These are phyloP conservation scores for Papio anubis DNA, from an alignment of 2,113 vertebrate species.

Conservation along the genomic window DNA sequence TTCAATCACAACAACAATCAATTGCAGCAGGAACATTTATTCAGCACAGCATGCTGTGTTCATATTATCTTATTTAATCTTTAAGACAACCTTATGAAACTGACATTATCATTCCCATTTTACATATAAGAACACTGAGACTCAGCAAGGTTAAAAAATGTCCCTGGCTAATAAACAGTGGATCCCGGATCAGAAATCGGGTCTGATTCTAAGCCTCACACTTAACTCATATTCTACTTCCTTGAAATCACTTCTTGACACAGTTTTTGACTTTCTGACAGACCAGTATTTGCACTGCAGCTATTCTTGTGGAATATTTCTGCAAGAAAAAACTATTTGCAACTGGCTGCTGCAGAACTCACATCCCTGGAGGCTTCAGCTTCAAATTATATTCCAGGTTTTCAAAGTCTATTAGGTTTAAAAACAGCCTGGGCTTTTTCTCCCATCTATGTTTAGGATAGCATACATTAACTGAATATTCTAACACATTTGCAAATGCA, in stretches of 20 bases:
- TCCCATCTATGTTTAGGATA: not conserved
- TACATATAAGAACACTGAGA: not conserved
- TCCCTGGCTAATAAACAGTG: not conserved
- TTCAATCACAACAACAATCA: not conserved
- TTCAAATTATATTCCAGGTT: constrained; percentile 48
- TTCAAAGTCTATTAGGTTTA: constrained; percentile 43
- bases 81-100: not conserved
- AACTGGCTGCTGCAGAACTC: not conserved
- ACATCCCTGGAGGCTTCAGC: not conserved
- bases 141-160: not conserved
- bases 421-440: constrained; percentile 28
- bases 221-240: not conserved
- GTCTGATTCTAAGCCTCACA: not conserved
- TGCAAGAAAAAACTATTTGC: not conserved
- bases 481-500: not conserved
- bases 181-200: not conserved
- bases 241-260: not conserved
- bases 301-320: not conserved
- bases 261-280: not conserved
- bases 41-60: not conserved
- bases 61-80: not conserved
- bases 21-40: not conserved
- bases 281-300: not conserved
- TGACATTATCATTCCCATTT: not conserved
- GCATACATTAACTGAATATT: constrained; percentile 23